A percentile compares a stretch with the other conserved stretches of the same genome.
These are phyloP conservation scores for Premnoplex brunnescens DNA, from an alignment of 2,797 vertebrate genomes.

Conservation along the genomic window DNA sequence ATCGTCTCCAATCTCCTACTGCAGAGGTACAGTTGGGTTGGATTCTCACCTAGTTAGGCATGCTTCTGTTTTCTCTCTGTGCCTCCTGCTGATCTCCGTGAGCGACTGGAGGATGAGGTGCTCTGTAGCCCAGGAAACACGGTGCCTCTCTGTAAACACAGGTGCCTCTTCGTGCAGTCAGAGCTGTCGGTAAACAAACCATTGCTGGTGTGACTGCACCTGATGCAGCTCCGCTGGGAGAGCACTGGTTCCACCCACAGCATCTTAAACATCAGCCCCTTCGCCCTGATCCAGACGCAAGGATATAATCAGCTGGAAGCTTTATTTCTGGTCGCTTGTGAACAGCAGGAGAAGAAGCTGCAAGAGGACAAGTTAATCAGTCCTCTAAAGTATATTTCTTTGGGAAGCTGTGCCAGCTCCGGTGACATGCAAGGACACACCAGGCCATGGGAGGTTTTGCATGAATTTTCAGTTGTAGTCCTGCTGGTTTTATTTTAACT, in stretches of 20 bases:
- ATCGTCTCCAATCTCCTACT: background rate
- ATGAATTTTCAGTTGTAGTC: background rate
- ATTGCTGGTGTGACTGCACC: background rate
- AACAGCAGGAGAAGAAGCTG: slow-evolving; percentile 25
- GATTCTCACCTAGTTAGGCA: background rate
- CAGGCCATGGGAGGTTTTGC: background rate
- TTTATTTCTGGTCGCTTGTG: background rate
- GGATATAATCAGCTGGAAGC: background rate
- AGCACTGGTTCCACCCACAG: accelerated
- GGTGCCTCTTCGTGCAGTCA: background rate
- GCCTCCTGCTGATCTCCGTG: background rate
- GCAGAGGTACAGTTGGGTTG: background rate
- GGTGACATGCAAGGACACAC: slow-evolving; percentile 26
- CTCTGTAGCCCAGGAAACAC: slow-evolving; percentile 41
- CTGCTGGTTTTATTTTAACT: slow-evolving; percentile 44
- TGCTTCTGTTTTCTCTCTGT: background rate
- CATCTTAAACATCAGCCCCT: background rate
- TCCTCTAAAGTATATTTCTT: slow-evolving; percentile 42
- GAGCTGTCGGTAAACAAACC: background rate
- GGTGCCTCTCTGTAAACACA: background rate
- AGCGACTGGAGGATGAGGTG: background rate
- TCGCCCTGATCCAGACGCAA: background rate
- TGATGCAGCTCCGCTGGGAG: background rate
- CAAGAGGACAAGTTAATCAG: slow-evolving; percentile 20
- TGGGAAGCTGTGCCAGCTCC: background rate